A percentile compares a stretch with the other conserved stretches of the same genome.
Evolutionary conservation across 2,888 invertebrate species (phyloP).

Genomic region (Callimorpha dominula): DNA sequence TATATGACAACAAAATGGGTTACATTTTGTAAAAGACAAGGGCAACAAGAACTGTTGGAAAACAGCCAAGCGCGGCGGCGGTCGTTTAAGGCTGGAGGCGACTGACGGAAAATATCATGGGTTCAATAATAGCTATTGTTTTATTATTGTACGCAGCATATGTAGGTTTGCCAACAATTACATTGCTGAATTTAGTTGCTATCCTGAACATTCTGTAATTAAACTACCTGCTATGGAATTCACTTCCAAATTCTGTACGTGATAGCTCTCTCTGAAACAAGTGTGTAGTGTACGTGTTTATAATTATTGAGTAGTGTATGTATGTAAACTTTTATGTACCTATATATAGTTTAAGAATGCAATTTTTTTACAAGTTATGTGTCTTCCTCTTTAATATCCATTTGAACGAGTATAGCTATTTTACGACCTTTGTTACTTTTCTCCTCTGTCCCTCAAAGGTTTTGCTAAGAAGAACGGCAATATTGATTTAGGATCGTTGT

Average conservation of each 20-base stretch:
- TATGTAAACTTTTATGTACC: too few species aligned
- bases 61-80: constrained; percentile 60
- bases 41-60: constrained; percentile 68
- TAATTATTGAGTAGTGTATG: neutral
- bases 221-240: constrained; percentile 15
- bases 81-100: constrained; percentile 64
- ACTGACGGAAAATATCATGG: constrained; percentile 66
- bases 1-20: constrained; percentile 49
- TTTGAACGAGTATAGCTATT: too few species aligned
- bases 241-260: neutral
- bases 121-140: constrained; percentile 66
- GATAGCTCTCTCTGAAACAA: neutral
- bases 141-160: constrained; percentile 50
- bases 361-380: too few species aligned
- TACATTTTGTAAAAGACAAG: constrained; percentile 60
- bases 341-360: too few species aligned
- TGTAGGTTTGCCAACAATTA: constrained; percentile 24
- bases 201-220: constrained; percentile 26
- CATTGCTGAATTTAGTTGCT: constrained; percentile 25
- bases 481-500: too few species aligned
- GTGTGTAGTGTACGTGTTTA: neutral
- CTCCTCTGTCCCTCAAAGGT: too few species aligned
- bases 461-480: too few species aligned
- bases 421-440: too few species aligned
- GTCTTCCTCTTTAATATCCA: too few species aligned